Conservation (phyloP, 1,140 invertebrate genomes). For the Chelonus insularis region DNA sequence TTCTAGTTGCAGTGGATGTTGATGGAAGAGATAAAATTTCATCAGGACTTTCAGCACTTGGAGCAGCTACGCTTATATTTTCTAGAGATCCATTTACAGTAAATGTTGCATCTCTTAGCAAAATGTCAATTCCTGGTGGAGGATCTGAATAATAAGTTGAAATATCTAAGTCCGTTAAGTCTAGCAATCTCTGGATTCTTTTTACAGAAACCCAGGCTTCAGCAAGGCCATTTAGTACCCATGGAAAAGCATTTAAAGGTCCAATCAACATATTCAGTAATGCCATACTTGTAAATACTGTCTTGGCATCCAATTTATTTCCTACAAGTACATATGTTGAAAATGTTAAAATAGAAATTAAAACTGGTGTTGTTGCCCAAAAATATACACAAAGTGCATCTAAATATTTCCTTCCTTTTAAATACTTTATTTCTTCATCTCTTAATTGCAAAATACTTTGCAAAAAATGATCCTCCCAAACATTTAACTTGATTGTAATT, state of each 20-base stretch:
- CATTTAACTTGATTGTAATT: constrained; percentile 86
- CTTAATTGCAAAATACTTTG: constrained; percentile 62
- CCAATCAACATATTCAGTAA: constrained; percentile 94
- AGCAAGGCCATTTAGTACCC: constrained; percentile 95
- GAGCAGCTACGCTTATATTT: background rate
- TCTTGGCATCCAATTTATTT: constrained; percentile 81
- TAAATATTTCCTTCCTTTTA: constrained; percentile 89
- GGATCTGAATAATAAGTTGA: constrained; percentile 50
- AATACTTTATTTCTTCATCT: constrained; percentile 72
- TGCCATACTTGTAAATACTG: constrained; percentile 92
- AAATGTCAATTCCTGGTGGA: constrained; percentile 50
- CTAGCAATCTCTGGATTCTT: constrained; percentile 75
- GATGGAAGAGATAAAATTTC: constrained; percentile 32
- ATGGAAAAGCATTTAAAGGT: constrained; percentile 96
- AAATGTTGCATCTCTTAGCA: constrained; percentile 61
- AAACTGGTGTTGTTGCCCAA: constrained; percentile 97
- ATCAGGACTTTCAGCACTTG: constrained; percentile 16
- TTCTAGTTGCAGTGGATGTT: constrained; percentile 34
- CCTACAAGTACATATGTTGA: constrained; percentile 84
- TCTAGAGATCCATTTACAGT: constrained; percentile 30
- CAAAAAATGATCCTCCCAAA: constrained; percentile 91
- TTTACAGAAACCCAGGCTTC: constrained; percentile 91
- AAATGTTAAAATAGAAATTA: constrained; percentile 93
- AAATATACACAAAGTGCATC: constrained; percentile 99
- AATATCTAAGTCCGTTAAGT: constrained; percentile 68